Evolutionary conservation across 2,113 vertebrate species (phyloP), one percentile per base, ranked within the genome.

Genomic region (Gopherus evgoodei): DNA sequence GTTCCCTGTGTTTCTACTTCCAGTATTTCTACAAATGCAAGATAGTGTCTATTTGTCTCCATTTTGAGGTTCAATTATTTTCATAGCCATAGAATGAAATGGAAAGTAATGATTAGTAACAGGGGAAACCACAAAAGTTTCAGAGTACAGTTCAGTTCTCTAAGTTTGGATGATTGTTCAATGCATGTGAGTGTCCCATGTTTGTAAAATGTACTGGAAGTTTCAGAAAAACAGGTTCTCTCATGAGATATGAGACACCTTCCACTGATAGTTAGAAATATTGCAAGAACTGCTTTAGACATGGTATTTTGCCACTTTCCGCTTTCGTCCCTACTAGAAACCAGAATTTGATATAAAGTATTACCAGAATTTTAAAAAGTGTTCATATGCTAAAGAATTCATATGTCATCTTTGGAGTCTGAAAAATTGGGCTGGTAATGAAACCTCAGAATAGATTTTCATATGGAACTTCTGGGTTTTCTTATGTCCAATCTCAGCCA

Each of bases 241-340:
- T 88, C 27, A 5, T 19, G 72, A 44, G n/a, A 76, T 22, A 5
- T 13, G 25, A 11, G 0, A 0, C 52, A 49, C n/a, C 8, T 2
- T 53, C 10, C 42, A 85, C 19, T 1, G 0, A 0, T 38, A 11
- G 6, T 44, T 25, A 25, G 65, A 92, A 54, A 42, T 6, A 0
- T 5, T 85, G 42, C 29, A 91, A 50, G 22, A 88, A 83, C 1
- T 42, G 35, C 2, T 52, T 89, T 27, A 19, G 11, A 21, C 35
- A 10, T 12, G 8, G 25, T 27, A 19, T 2, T 5, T 27, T 38
- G 7, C 2, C 83, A 52, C 16, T 54, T 47, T 4, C 6, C 25
- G 2, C 10, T 35, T 75, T 6, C 4, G 29, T 79, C 24, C 16
- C 16, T 75, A 75, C 13, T 42, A 0, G 5, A 93, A 91, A 14